Evolutionary conservation across 2,888 invertebrate species (phyloP), one percentile per base, ranked within the genome.

Genomic region (Drosophila gaucha): DNA sequence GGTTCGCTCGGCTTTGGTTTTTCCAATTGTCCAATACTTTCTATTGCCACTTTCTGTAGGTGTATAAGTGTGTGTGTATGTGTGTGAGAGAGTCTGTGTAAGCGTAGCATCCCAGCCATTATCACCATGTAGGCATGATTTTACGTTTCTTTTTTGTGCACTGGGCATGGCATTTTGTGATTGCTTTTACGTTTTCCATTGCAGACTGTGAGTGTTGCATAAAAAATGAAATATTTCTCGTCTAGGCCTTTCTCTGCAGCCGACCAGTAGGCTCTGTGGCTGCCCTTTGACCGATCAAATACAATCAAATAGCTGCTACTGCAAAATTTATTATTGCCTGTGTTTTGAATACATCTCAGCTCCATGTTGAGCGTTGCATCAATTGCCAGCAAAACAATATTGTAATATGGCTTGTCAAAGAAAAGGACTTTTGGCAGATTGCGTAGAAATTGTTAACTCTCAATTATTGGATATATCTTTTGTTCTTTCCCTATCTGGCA

Each of bases 171-270:
- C 75, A 83, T 83, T 86, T 83, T 85, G 85, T 85, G 82, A 83
- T 83, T 83, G 82, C 78, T 87, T 83, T 83, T 78, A 18, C 63
- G 75, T 75, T 87, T 83, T 73, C 80, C 78, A 80, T 78, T 84
- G 87, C 73, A 51, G 43, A 43, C 47, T 58, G 28, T 26, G 71
- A 54, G 57, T 51, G 46, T 36, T 57, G 38, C 26, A 33, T 43
- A 59, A 16, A 63, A 63, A 59, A 59, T 16, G 39, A 70, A 57
- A 50, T 50, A 70, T 33, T 67, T 73, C 22, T 75, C 22, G 66
- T 54, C 59, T 60, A 26, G 41, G 71, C 57, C 60, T 70, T 75
- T 74, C 59, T 46, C 36, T 16, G 39, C 30, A 20, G 16, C 51
- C 47, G 16, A 26, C 22, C 24, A 26, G 10, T 9, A 6, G 39